phyloP scores from a whole-genome alignment of 2,797 vertebrate species.

The Cheirogaleus major region DNA sequence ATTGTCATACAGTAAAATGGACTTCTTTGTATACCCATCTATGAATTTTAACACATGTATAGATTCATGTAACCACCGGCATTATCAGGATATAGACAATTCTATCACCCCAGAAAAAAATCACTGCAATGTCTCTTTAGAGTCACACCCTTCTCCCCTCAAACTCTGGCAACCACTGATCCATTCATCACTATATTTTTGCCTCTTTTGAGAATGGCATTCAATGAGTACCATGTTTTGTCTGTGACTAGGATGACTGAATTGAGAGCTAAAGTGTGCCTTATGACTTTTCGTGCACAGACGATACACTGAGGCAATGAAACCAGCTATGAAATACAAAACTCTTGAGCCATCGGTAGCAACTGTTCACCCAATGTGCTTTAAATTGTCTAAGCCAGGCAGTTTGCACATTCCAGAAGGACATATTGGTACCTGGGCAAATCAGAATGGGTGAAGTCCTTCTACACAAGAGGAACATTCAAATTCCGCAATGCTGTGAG shows the following conservation, averaged over 20 bases:
- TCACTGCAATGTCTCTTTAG: neutral
- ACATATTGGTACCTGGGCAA: neutral
- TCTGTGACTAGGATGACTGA: neutral
- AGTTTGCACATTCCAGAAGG: neutral
- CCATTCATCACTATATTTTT: neutral
- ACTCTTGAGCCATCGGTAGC: neutral
- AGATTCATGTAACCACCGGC: neutral
- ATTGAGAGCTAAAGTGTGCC: neutral
- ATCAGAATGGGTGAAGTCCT: neutral
- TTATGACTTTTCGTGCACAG: neutral
- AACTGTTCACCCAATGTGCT: neutral
- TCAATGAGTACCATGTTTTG: neutral
- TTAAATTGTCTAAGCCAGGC: neutral
- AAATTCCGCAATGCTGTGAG: neutral
- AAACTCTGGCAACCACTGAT: neutral
- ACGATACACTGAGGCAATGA: neutral
- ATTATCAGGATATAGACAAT: neutral
- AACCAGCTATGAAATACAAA: conserved; percentile 14
- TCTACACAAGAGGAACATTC: neutral
- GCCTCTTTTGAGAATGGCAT: neutral
- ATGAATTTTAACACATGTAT: neutral
- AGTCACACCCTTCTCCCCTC: neutral
- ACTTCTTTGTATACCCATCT: neutral
- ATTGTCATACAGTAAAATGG: neutral
- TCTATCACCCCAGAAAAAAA: neutral